These are phyloP conservation scores for Chrysomela aeneicollis DNA, from an alignment of 2,888 invertebrate genomes.

Conservation along the genomic window DNA sequence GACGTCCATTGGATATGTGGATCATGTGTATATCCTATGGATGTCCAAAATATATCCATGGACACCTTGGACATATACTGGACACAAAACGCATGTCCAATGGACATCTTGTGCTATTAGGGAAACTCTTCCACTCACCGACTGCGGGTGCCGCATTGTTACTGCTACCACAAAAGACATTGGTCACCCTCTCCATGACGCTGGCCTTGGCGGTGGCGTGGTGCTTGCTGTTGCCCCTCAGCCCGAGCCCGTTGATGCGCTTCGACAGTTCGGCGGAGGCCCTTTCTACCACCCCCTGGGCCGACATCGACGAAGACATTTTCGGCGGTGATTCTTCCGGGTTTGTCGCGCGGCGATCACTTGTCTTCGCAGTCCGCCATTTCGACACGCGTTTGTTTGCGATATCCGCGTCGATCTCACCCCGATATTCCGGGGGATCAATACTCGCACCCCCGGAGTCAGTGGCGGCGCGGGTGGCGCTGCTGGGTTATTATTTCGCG, in stretches of 20 bases:
- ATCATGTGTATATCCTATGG: too few species aligned
- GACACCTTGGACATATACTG: too few species aligned
- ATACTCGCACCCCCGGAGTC: conserved; percentile 35
- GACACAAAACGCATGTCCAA: too few species aligned
- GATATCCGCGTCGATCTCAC: too few species aligned
- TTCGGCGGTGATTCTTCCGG: conserved; percentile 35
- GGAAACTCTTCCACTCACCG: conserved; percentile 27
- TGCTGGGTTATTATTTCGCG: background rate
- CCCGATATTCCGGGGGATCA: too few species aligned
- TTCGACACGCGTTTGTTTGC: too few species aligned
- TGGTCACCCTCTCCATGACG: conserved; percentile 89
- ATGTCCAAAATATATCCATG: too few species aligned
- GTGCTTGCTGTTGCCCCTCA: conserved; percentile 58
- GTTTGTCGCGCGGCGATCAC: too few species aligned
- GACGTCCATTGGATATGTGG: too few species aligned
- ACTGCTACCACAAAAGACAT: conserved; percentile 78
- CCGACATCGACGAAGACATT: conserved; percentile 86
- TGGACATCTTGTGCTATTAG: too few species aligned
- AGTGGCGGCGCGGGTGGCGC: conserved; percentile 25
- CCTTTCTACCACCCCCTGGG: conserved; percentile 90
- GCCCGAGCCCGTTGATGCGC: conserved; percentile 81
- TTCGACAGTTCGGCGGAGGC: conserved; percentile 90
- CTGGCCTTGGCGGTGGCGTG: conserved; percentile 63
- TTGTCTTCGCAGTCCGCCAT: too few species aligned
- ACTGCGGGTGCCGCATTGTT: conserved; percentile 55